Base-by-base conservation (phyloP, 2,888 invertebrate genomes). In the Copidosoma aretas region DNA sequence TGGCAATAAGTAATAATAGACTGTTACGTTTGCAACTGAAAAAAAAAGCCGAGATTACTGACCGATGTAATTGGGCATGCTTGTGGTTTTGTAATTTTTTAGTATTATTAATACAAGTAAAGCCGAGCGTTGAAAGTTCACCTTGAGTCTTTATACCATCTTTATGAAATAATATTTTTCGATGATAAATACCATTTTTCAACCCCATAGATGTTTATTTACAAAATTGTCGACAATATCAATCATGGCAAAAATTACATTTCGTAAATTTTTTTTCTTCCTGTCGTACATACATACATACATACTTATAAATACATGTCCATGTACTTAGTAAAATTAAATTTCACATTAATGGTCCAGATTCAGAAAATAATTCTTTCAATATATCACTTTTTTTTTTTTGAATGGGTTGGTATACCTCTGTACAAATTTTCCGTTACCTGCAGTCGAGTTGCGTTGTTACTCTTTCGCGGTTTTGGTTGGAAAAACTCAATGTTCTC, bases 391-490 rank as follows among this genome's bases (percentile, higher is more conserved):
- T 76, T 64, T 81, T 79, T 63, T n/a, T 76, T 80, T 60, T 75
- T 77, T 1, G 73, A 71, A 53, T 82, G 80, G 4, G 79, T 76
- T 43, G 82, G 81, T 58, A 82, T 59, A 19, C 82, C 81, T 49
- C 78, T 75, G 60, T 78, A 81, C 25, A 83, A 73, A 77, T 82
- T 82, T 67, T 83, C 82, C 21, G 80, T 80, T 51, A 81, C 79
- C 72, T 81, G 79, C 21, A 78, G 78, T 64, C 79, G 75, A n/a
- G 68, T 72, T 1, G 71, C 24, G 22, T 32, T 67, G 19, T 68
- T 73, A 14, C 70, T 73, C n/a, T 68, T 75, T 60, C 73, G 71
- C 19, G 68, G 46, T 64, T 77, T 79, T 43, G 66, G 63, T 24
- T 73, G 68, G 19, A 77, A 15, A 69, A 77, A 79, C 62, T 82